Conservation (phyloP, 2,888 invertebrate genomes). For the Stomorhina lunata region DNA sequence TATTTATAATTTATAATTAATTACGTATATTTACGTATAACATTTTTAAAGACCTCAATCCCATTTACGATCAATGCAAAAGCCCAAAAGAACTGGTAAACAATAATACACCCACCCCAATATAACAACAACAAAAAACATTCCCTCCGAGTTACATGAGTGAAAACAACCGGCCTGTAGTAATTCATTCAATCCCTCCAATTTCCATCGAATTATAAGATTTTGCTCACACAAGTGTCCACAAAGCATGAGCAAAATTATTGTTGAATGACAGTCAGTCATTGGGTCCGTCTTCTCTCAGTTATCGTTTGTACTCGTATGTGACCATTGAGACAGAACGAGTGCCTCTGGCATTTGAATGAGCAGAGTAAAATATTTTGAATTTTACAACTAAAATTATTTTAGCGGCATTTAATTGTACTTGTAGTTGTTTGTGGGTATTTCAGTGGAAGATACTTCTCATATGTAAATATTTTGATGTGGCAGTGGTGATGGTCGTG, state of each 20-base stretch:
- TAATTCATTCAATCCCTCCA: neutral
- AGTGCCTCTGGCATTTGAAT: conserved; percentile 47
- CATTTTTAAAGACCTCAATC: conserved; percentile 28
- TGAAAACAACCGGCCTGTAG: neutral
- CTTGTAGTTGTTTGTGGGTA: neutral
- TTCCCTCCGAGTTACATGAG: neutral
- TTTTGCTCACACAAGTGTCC: conserved; percentile 20
- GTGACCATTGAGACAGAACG: conserved; percentile 55
- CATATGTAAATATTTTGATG: neutral
- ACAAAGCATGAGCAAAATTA: conserved; percentile 8
- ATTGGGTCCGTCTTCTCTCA: neutral
- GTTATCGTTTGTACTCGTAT: conserved; percentile 16
- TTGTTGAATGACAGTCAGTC: conserved; percentile 49
- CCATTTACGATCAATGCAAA: conserved; percentile 19
- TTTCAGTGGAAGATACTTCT: conserved; percentile 18
- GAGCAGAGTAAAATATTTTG: conserved; percentile 17
- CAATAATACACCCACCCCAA: conserved; percentile 42
- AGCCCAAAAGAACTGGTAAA: neutral
- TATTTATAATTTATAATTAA: neutral
- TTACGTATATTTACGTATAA: conserved; percentile 3
- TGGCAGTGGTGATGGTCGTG: neutral
- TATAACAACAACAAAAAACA: conserved; percentile 54
- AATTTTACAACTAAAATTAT: neutral
- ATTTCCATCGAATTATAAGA: neutral
- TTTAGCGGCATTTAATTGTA: conserved; percentile 3